Conservation (phyloP, 2,888 invertebrate species). For the Trachelus tabidus region DNA sequence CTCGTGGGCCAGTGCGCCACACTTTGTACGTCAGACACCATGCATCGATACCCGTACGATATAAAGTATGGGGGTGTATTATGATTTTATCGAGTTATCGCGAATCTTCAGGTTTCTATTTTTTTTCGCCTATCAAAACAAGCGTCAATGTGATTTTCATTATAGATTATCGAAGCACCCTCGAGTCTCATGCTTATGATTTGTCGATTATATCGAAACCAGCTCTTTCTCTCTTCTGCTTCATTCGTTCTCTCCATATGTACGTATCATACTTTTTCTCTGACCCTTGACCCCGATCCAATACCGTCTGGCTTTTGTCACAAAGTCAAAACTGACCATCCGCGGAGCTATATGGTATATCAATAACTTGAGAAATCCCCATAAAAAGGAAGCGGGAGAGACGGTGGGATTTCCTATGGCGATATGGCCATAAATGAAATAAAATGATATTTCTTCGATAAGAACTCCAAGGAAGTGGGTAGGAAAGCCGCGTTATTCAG, state of each 20-base stretch:
- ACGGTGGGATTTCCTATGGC: constrained; percentile 30
- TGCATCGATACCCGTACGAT: background rate
- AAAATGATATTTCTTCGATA: constrained; percentile 64
- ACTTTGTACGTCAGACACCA: background rate
- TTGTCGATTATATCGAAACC: too few relatives aligned
- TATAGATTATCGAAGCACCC: background rate
- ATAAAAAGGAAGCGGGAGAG: constrained; percentile 27
- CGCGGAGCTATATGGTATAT: constrained; percentile 24
- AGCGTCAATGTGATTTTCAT: background rate
- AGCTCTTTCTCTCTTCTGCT: too few relatives aligned
- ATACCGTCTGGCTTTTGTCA: background rate
- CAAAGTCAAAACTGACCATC: background rate
- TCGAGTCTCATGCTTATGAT: background rate
- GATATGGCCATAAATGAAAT: constrained; percentile 65
- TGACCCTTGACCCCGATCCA: background rate
- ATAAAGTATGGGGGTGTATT: background rate
- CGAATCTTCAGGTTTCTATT: background rate
- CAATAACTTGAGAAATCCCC: constrained; percentile 41
- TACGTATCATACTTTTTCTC: background rate
- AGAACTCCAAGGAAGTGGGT: constrained; percentile 38
- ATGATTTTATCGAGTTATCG: too few relatives aligned
- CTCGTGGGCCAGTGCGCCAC: background rate
- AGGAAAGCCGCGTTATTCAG: constrained; percentile 59
- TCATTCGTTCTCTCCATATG: too few relatives aligned
- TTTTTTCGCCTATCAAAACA: background rate